Evolutionary conservation across 2,888 invertebrate species (phyloP).

Genomic region (Drosophila greeni): DNA sequence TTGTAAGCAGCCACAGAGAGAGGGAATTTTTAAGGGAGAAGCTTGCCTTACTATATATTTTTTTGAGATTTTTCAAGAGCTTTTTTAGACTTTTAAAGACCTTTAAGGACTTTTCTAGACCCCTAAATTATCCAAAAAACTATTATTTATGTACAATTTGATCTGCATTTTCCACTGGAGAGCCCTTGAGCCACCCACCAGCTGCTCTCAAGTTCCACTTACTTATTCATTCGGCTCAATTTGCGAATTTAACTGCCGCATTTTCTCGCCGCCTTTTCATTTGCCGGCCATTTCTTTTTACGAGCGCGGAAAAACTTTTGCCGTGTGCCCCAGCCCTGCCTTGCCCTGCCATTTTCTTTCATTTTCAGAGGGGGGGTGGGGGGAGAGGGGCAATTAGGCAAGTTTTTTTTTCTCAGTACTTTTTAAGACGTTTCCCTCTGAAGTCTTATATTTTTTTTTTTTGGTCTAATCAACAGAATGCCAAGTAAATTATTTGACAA

Average conservation of each 20-base stretch:
- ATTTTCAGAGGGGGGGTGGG: too few relatives aligned
- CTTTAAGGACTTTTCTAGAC: too few relatives aligned
- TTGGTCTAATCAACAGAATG: slow-evolving; percentile 51
- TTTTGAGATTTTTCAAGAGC: not conserved
- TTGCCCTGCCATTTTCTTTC: slow-evolving; percentile 6
- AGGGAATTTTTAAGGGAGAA: too few relatives aligned
- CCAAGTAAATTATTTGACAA: slow-evolving; percentile 56
- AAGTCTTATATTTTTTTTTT: not conserved
- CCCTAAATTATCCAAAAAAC: not conserved
- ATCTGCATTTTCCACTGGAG: slow-evolving; percentile 10
- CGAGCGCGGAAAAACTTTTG: slow-evolving; percentile 32
- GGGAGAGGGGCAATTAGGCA: slow-evolving; percentile 38
- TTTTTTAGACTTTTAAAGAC: not conserved
- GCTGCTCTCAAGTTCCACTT: slow-evolving; percentile 14
- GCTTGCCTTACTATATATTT: too few relatives aligned
- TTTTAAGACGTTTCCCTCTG: not conserved
- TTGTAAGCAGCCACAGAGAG: not conserved
- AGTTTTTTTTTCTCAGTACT: slow-evolving; percentile 10
- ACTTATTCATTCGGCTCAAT: slow-evolving; percentile 41
- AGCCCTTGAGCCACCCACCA: not conserved
- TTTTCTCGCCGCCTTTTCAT: slow-evolving; percentile 38
- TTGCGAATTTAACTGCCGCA: slow-evolving; percentile 32
- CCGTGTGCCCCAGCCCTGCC: too few relatives aligned
- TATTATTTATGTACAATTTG: slow-evolving; percentile 8
- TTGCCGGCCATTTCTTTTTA: slow-evolving; percentile 36